Conservation (phyloP, 1,140 invertebrate species). For the Antheraea mylitta region DNA sequence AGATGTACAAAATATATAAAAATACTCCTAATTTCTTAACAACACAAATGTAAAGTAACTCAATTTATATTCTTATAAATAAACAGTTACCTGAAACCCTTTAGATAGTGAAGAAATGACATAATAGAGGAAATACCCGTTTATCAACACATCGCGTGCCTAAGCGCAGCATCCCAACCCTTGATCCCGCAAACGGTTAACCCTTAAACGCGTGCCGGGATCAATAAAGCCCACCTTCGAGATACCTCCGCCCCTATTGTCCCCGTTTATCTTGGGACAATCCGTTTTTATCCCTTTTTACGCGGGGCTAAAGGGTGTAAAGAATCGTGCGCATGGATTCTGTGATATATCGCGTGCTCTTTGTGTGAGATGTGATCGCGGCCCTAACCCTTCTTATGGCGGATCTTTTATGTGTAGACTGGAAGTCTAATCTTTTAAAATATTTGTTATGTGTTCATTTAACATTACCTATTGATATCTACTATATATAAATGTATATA, state of each 20-base stretch:
- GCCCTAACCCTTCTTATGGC: slow-evolving; percentile 25
- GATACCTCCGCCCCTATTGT: slow-evolving; percentile 36
- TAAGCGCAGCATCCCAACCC: slow-evolving; percentile 61
- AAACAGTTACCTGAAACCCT: slow-evolving; percentile 8
- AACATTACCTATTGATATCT: neutral
- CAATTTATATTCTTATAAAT: neutral
- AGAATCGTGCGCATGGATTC: slow-evolving; percentile 71
- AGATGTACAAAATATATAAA: too few species aligned
- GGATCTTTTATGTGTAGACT: slow-evolving; percentile 6
- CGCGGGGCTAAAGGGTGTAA: slow-evolving; percentile 53
- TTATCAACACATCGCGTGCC: slow-evolving; percentile 39
- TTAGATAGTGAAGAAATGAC: neutral
- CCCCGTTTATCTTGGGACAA: slow-evolving; percentile 54
- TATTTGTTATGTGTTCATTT: neutral
- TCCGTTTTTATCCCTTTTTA: slow-evolving; percentile 57
- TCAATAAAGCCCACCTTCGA: slow-evolving; percentile 52
- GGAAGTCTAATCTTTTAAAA: neutral
- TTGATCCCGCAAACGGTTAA: slow-evolving; percentile 40
- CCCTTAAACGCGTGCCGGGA: slow-evolving; percentile 67
- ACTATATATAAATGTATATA: too few species aligned
- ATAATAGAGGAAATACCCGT: slow-evolving; percentile 15
- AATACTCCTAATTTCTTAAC: neutral
- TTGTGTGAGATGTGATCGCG: slow-evolving; percentile 55
- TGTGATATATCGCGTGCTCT: slow-evolving; percentile 64
- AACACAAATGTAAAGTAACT: neutral